Conservation (phyloP, 2,797 vertebrate species). For the Aotus griseimembra region DNA sequence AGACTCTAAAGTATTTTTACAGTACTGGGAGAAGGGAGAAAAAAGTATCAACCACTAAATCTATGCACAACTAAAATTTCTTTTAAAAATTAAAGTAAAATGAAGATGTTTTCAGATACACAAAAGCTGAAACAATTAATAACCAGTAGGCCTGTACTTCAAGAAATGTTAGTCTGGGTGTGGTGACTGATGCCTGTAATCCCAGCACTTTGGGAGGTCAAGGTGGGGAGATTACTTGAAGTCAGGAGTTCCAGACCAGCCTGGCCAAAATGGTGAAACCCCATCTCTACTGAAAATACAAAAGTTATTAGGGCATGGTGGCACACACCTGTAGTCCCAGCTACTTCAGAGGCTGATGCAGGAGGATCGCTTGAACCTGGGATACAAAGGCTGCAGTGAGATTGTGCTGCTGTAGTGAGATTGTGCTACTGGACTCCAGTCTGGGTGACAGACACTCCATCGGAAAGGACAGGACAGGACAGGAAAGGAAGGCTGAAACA, state of each 20-base stretch:
- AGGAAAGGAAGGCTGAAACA: not conserved
- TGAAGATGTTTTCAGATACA: not conserved
- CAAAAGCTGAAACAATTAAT: not conserved
- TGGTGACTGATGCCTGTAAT: not conserved
- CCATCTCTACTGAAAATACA: no score
- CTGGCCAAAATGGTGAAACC: not conserved
- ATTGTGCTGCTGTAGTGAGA: no score
- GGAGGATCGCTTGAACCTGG: not conserved
- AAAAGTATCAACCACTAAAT: not conserved
- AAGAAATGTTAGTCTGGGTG: not conserved
- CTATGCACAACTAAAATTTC: not conserved
- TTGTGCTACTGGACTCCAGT: not conserved
- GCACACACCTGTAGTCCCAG: no score
- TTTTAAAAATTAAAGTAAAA: constrained; percentile 4
- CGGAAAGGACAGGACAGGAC: not conserved
- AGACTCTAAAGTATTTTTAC: not conserved
- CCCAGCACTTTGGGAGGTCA: not conserved
- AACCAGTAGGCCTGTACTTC: not conserved
- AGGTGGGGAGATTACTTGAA: not conserved
- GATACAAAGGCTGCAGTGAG: no score
- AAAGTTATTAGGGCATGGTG: no score
- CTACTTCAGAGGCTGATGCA: no score
- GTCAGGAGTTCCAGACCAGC: not conserved
- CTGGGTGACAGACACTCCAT: not conserved
- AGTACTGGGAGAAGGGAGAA: not conserved